phyloP scores from a whole-genome alignment of 2,888 invertebrate genomes.

The Gasteruption jaculator region DNA sequence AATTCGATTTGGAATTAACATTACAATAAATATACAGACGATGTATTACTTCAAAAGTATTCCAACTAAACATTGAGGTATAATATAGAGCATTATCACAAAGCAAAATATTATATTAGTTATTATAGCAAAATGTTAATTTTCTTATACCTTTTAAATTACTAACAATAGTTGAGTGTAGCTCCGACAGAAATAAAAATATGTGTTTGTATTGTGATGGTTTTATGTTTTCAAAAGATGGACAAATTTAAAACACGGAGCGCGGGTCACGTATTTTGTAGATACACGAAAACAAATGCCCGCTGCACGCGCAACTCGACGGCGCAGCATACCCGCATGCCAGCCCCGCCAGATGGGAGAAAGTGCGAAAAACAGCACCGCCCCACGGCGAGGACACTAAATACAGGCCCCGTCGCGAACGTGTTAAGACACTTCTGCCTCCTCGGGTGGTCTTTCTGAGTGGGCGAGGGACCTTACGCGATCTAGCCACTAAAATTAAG shows the following conservation, averaged over 20 bases:
- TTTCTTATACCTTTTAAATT: conserved; percentile 10
- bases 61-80: conserved; percentile 8
- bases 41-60: conserved; percentile 1
- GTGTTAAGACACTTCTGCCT: too few species aligned
- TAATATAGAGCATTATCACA: conserved; percentile 3
- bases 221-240: conserved; percentile 16
- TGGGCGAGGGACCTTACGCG: too few species aligned
- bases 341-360: conserved; percentile 13
- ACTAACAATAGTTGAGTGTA: conserved; percentile 11
- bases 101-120: conserved; percentile 11
- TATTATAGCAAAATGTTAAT: conserved; percentile 12
- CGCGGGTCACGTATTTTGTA: too few species aligned
- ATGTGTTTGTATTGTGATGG: conserved; percentile 10
- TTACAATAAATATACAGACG: conserved; percentile 5
- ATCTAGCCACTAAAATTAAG: too few species aligned
- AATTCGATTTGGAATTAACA: conserved; percentile 10
- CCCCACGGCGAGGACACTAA: conserved; percentile 7
- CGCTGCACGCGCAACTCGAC: too few species aligned
- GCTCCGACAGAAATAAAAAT: conserved; percentile 11
- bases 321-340: conserved; percentile 8
- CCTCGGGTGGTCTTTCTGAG: too few species aligned
- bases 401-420: conserved; percentile 11
- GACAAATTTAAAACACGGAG: too few species aligned
- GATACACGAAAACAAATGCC: too few species aligned
- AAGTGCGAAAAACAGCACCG: conserved; percentile 10